phyloP scores from a whole-genome alignment of 2,113 vertebrate species.

The human region GRCh38 chr17:38462501-38463000 shows the following conservation, averaged over 20 bases:
- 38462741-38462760: background rate
- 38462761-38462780: conserved; percentile 54
- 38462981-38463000: background rate
- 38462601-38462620: background rate
- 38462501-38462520: background rate
- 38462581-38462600: conserved; percentile 72
- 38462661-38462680: background rate
- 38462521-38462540: background rate
- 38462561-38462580: background rate
- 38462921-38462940: conserved; percentile 94
- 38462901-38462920: conserved; percentile 94
- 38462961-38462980: background rate
- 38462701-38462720: background rate
- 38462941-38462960: conserved; percentile 83
- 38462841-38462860: conserved; percentile 74
- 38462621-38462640: background rate
- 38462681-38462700: background rate
- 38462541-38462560: accelerated
- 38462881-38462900: conserved; percentile 99
- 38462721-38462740: background rate
- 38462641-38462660: background rate
- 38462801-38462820: conserved; percentile 47
- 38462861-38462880: conserved; percentile 97
- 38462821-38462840: conserved; percentile 66
- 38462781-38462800: conserved; percentile 59